Base-by-base conservation (phyloP, 1,140 invertebrate genomes). In the Proctacanthus coquilletti region DNA sequence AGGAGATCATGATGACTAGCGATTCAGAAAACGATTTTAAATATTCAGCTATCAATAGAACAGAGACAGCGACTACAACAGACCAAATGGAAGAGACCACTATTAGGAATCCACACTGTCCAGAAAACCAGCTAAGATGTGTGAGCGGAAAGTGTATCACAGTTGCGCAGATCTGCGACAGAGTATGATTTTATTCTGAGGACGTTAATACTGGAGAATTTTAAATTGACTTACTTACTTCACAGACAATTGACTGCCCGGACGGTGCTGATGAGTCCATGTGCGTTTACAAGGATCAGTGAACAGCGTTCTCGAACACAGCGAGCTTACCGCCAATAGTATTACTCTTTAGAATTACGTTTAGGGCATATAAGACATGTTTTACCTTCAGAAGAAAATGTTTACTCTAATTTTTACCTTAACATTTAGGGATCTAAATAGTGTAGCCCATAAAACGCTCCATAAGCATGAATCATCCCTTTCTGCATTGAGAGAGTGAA, bases 231-330 rank as follows among this genome's bases (percentile, higher is more conserved):
- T 29, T 8, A 38, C 0, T 27, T 23, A 9, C 9, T 4, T 40
- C 38, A 11, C 13, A 60, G 40, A 65, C 63, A 45, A 61, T 66
- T 14, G 72, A 75, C 55, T 74, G 71, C 47, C 59, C 64, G 3
- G 72, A 74, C 56, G 67, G 70, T 21, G 69, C 70, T 5, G 72
- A 75, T 44, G 72, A 75, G 44, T 62, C 70, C 32, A 71, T 72
- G 50, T 74, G 72, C 45, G 46, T 52, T 19, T 60, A 59, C 34
- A 43, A 53, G 2, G 55, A 58, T n/a, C 44, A 49, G n/a, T 23
- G 36, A n/a, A 31, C 45, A 25, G 25, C 39, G 15, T 19, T 31
- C 8, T 34, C 33, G 9, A 30, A 34, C 18, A 41, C 14, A 8
- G 25, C 30, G 14, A 41, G 38, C 32, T n/a, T n/a, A n/a, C n/a